phyloP scores from a whole-genome alignment of 2,113 vertebrate species.

The Aspiorhynchus laticeps region DNA sequence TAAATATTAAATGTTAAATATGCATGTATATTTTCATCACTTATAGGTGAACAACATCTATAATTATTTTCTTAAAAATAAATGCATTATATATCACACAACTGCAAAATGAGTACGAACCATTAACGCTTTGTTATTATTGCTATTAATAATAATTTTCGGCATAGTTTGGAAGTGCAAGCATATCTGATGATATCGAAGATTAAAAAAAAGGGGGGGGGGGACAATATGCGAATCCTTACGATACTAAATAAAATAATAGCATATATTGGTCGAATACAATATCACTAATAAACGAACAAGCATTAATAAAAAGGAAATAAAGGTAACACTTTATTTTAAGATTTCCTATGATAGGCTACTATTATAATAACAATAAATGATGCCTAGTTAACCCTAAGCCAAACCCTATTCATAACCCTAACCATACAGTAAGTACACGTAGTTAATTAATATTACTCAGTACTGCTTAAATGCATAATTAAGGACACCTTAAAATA shows the following conservation, averaged over 20 bases:
- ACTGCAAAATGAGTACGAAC: background rate
- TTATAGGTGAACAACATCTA: background rate
- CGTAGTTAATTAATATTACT: too few relatives aligned
- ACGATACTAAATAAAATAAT: background rate
- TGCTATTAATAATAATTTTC: background rate
- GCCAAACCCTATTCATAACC: too few relatives aligned
- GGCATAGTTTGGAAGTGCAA: background rate
- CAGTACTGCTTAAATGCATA: too few relatives aligned
- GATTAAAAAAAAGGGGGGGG: background rate
- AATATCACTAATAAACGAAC: background rate
- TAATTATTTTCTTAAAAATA: background rate
- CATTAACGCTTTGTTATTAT: background rate
- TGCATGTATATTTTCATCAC: background rate
- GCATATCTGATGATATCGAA: background rate
- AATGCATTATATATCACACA: background rate
- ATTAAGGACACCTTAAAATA: too few relatives aligned
- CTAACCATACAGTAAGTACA: too few relatives aligned
- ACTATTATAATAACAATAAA: too few relatives aligned
- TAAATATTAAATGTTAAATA: background rate
- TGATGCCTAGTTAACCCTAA: too few relatives aligned
- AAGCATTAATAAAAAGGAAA: background rate
- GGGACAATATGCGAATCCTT: background rate
- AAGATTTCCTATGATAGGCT: too few relatives aligned
- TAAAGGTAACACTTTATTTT: too few relatives aligned
- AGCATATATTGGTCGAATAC: background rate